A percentile compares a stretch with the other conserved stretches of the same genome.
Conservation (phyloP, 2,888 invertebrate species). For the Hipparchia sbordonii region DNA sequence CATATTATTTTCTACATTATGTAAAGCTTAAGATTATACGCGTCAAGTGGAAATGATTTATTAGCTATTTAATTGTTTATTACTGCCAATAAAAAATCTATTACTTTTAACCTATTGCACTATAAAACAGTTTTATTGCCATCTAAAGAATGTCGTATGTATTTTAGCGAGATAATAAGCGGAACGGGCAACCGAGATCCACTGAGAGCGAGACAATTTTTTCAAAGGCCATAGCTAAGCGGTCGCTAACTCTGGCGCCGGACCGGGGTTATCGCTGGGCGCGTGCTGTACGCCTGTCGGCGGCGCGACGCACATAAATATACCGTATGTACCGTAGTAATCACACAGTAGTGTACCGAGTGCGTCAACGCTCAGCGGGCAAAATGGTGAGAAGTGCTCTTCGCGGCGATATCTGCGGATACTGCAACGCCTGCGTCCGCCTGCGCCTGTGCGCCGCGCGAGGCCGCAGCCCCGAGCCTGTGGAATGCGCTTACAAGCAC, state of each 20-base stretch:
- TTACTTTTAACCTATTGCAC: conserved; percentile 39
- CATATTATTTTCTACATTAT: not conserved
- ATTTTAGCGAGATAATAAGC: conserved; percentile 30
- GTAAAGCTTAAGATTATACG: conserved; percentile 22
- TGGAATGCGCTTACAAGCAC: conserved; percentile 79
- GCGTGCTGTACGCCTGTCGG: conserved; percentile 73
- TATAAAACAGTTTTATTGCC: conserved; percentile 26
- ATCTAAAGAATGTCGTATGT: conserved; percentile 1
- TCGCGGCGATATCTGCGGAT: conserved; percentile 72
- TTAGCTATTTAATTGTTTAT: conserved; percentile 34
- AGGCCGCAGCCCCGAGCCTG: conserved; percentile 69
- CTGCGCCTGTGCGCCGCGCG: conserved; percentile 68
- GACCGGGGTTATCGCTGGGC: conserved; percentile 72
- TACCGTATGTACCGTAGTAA: conserved; percentile 45
- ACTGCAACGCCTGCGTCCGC: conserved; percentile 76
- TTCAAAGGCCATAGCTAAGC: conserved; percentile 45
- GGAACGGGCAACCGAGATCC: conserved; percentile 26
- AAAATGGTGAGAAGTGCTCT: conserved; percentile 68
- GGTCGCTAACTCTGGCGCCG: conserved; percentile 66
- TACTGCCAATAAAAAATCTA: conserved; percentile 40
- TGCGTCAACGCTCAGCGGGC: conserved; percentile 50
- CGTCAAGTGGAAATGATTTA: conserved; percentile 35
- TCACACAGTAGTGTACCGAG: conserved; percentile 60
- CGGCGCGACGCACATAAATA: conserved; percentile 65
- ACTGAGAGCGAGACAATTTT: conserved; percentile 35